Base-by-base conservation (phyloP, 2,888 invertebrate species). In the Brachycybe producta region DNA sequence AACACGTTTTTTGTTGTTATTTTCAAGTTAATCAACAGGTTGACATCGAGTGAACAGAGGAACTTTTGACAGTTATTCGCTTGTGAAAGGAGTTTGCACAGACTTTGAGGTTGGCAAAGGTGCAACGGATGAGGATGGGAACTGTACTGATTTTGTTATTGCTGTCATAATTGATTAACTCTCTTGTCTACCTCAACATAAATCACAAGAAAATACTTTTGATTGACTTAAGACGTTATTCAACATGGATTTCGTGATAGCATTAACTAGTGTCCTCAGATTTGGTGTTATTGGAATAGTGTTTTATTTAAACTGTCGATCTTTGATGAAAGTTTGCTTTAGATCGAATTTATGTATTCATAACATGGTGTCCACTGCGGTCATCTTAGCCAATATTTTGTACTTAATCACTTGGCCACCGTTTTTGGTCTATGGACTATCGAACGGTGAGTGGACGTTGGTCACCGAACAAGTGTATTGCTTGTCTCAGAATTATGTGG, bases 351-450 rank as follows among this genome's bases (percentile, higher is more conserved):
- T 50, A 15, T 50, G 50, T 28, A 24, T 50, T 17, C 42, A 50
- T 27, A 43, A 34, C 26, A 43, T 43, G 43, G 19, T 44, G 26
- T n/a, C 21, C 19, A 44, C 36, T 2, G 50, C 50, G 15, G 44
- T 50, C 19, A 36, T 50, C 21, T 15, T 50, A 41, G 50, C 43
- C 44, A 53, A 49, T 32, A 28, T 55, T 13, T 40, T 55, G 24
- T 55, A 55, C 47, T 49, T 55, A 19, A 11, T 51, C 15, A 49
- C 52, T 24, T 55, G 54, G 54, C 38, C 48, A 5, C 53, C 55
- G 13, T 54, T 54, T 38, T 48, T 54, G 34, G 24, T 55, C n/a
- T 51, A 49, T 27, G 43, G 47, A 13, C 41, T 54, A 19, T 19
- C 32, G 15, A 54, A 52, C 28, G 54, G 54, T 15, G n/a, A 40